phyloP scores from a whole-genome alignment of 2,888 invertebrate species.

The Dolomedes plantarius region DNA sequence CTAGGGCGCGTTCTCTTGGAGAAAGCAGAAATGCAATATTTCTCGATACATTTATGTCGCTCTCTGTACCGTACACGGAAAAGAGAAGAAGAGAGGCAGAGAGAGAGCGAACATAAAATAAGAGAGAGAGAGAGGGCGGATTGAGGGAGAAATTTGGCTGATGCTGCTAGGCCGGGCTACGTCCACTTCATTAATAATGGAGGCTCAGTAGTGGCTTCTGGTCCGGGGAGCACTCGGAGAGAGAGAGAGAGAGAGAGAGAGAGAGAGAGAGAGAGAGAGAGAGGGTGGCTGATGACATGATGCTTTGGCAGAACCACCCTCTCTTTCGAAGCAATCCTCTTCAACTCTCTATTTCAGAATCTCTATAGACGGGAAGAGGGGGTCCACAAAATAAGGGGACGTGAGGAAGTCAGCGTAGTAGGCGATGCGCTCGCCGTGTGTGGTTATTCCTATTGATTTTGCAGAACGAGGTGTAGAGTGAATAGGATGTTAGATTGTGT shows the following conservation, averaged over 20 bases:
- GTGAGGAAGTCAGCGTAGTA: conserved; percentile 24
- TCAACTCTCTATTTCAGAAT: conserved; percentile 34
- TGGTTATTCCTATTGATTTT: conserved; percentile 62
- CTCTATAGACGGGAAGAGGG: conserved; percentile 1
- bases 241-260: not conserved
- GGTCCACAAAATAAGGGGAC: conserved; percentile 17
- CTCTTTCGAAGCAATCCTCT: conserved; percentile 22
- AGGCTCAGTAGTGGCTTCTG: conserved; percentile 35
- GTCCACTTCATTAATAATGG: conserved; percentile 68
- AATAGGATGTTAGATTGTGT: conserved; percentile 50
- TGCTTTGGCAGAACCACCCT: conserved; percentile 44
- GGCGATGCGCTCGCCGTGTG: conserved; percentile 13
- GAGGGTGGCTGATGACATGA: conserved; percentile 45
- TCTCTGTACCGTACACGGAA: not conserved
- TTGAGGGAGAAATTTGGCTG: conserved; percentile 31
- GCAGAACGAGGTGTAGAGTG: conserved; percentile 8
- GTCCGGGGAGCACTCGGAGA: not conserved
- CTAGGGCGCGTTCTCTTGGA: conserved; percentile 19
- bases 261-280: not conserved
- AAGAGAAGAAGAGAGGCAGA: conserved; percentile 11
- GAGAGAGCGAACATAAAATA: conserved; percentile 14
- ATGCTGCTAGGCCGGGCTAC: conserved; percentile 19
- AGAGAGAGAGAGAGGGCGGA: conserved; percentile 20
- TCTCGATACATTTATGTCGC: conserved; percentile 43
- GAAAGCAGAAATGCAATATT: conserved; percentile 53